Evolutionary conservation across 2,888 invertebrate species (phyloP).

Genomic region (Xestia c-nigrum): DNA sequence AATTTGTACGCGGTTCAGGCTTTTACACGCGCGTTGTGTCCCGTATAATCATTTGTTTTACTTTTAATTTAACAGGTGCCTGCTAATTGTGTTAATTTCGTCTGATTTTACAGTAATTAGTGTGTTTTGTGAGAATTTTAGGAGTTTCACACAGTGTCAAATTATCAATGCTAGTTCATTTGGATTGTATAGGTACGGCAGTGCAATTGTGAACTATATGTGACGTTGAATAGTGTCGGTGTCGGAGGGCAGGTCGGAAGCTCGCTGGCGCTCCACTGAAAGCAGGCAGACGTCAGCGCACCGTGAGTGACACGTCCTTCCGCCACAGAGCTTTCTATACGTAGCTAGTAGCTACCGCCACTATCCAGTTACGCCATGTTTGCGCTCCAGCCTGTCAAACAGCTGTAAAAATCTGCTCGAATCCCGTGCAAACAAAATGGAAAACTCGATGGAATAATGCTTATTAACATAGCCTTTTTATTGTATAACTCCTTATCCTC

Average conservation of each 20-base stretch:
- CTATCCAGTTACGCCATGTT: conserved; percentile 77
- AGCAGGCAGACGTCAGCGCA: conserved; percentile 84
- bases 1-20: conserved; percentile 65
- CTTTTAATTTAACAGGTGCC: conserved; percentile 57
- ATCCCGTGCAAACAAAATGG: conserved; percentile 41
- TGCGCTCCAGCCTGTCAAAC: conserved; percentile 67
- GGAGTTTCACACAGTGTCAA: conserved; percentile 8
- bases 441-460: conserved; percentile 15
- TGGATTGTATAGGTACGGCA: conserved; percentile 47
- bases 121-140: conserved; percentile 6
- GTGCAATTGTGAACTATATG: conserved; percentile 71
- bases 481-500: conserved; percentile 73
- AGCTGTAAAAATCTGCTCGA: conserved; percentile 62
- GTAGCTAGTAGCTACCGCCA: conserved; percentile 70
- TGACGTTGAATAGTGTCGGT: conserved; percentile 76
- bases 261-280: conserved; percentile 81
- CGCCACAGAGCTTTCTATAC: conserved; percentile 80
- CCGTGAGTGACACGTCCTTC: conserved; percentile 88
- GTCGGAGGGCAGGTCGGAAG: conserved; percentile 87
- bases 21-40: conserved; percentile 50
- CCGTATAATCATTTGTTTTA: conserved; percentile 55
- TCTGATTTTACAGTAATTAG: conserved; percentile 45
- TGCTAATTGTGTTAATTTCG: conserved; percentile 57
- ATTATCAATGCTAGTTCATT: conserved; percentile 34
- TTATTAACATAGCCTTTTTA: conserved; percentile 48